Conservation (phyloP, 2,888 invertebrate genomes). For the Calliopum simillimum region DNA sequence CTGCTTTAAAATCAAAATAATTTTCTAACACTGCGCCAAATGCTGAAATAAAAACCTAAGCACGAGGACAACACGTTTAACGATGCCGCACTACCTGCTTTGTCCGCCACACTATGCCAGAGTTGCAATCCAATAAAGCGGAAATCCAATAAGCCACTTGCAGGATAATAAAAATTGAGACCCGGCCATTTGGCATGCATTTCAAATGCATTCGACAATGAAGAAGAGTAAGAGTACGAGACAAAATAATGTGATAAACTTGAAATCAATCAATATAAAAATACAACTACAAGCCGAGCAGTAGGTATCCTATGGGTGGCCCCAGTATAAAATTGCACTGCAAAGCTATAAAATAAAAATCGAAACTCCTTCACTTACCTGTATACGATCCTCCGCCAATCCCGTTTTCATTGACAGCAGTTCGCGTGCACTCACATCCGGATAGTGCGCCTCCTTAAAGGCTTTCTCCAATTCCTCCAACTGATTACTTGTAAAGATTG, state of each 20-base stretch:
- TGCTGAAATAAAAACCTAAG: constrained; percentile 1
- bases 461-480: constrained; percentile 99
- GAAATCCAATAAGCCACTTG: constrained; percentile 27
- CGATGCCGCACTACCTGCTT: neutral
- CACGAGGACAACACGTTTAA: constrained; percentile 20
- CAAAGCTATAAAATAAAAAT: neutral
- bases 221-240: too few relatives aligned
- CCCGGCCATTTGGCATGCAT: neutral
- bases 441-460: constrained; percentile 99
- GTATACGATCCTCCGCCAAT: constrained; percentile 92
- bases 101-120: too few relatives aligned
- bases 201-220: neutral
- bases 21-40: constrained; percentile 9
- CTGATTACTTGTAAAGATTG: constrained; percentile 99
- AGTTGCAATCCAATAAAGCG: constrained; percentile 13
- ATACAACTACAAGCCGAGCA: neutral
- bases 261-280: constrained; percentile 31
- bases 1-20: constrained; percentile 22
- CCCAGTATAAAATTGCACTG: constrained; percentile 19
- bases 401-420: constrained; percentile 93
- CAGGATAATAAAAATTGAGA: constrained; percentile 24
- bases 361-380: constrained; percentile 73
- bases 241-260: neutral
- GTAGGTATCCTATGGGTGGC: neutral
- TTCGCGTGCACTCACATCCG: constrained; percentile 97